Evolutionary conservation across 2,888 invertebrate species (phyloP), one percentile per base, ranked within the genome.

Genomic region (Alloplasta piceator): DNA sequence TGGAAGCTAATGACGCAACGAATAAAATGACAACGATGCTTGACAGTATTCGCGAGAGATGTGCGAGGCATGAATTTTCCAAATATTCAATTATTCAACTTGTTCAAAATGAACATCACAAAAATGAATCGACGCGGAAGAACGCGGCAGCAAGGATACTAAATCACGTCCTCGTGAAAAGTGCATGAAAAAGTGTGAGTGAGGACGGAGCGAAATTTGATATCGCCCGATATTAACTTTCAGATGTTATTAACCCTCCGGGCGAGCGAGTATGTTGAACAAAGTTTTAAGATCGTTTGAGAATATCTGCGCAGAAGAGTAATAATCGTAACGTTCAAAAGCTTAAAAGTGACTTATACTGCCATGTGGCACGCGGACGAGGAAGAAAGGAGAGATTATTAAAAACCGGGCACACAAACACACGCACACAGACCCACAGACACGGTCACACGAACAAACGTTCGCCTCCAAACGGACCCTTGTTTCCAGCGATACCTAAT

Each of bases 271-370:
- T 36, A 58, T 48, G 66, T 75, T 70, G 39, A 64, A 70, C 61
- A 58, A 80, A 80, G 66, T 75, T 71, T 75, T 58, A 55, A 60
- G 66, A 80, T 80, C 75, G 70, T 80, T 80, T 55, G 60, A 75
- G 64, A 70, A 75, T 75, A 71, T 80, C 75, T 66, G 66, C 71
- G 71, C 38, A 39, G 46, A 67, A 26, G 26, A 60, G 55, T 73
- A 50, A 80, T 80, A 80, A 75, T 75, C 68, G 66, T 71, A 75
- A 71, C 52, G 70, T 55, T 46, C 12, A 66, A 58, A 52, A 70
- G 75, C 52, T 60, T 75, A 66, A 71, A 60, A 71, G 48, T 60
- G 64, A 71, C 52, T 66, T 75, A 79, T 75, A 71, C 58, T 43
- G 56, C 36, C 43, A 6, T 50, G 50, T 41, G 9, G 14, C 16